These are phyloP conservation scores for Clangula hyemalis DNA, from an alignment of 2,797 vertebrate genomes.

Conservation along the genomic window DNA sequence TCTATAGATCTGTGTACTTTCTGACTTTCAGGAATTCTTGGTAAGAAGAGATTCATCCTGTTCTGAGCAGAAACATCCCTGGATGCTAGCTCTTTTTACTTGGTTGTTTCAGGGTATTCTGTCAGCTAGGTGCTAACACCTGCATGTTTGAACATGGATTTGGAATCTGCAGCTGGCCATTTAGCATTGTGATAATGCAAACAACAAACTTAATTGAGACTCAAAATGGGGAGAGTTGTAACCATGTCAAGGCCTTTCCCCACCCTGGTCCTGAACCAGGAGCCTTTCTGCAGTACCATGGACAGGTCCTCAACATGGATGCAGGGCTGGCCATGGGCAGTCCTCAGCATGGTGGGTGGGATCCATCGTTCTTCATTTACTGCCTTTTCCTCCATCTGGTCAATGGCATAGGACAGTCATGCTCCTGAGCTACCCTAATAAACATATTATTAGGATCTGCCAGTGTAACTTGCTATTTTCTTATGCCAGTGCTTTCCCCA, in stretches of 20 bases:
- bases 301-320: background rate
- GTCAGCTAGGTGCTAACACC: background rate
- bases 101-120: background rate
- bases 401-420: accelerated
- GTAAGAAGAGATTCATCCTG: background rate
- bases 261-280: accelerated
- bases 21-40: background rate
- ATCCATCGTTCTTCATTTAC: accelerated
- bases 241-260: too few species aligned
- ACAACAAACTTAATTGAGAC: accelerated
- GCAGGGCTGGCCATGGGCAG: accelerated
- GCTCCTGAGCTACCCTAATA: background rate
- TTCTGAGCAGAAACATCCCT: background rate
- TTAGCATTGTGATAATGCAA: background rate
- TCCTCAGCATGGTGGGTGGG: accelerated
- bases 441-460: background rate
- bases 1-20: background rate
- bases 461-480: accelerated
- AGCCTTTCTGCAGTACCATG: background rate
- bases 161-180: background rate
- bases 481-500: background rate
- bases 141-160: background rate
- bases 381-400: too few species aligned
- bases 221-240: background rate
- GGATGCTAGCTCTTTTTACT: background rate